Evolutionary conservation across 2,888 invertebrate genomes (phyloP).

Genomic region (Xanthia icteritia): DNA sequence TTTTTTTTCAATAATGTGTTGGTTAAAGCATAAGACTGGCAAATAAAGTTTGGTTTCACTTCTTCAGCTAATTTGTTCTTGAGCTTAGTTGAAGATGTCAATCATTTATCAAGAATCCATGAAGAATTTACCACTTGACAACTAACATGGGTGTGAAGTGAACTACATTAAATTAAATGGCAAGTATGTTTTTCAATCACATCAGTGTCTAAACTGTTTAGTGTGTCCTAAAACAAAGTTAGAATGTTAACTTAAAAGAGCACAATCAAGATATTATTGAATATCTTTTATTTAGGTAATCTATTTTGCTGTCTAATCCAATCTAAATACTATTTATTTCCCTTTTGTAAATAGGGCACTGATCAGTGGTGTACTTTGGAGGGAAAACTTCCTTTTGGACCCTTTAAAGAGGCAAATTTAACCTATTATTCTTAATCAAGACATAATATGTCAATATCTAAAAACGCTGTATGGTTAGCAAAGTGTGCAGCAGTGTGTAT

Average conservation of each 20-base stretch:
- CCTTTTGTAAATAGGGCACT: neutral
- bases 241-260: neutral
- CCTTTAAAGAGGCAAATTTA: no score
- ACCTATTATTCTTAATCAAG: no score
- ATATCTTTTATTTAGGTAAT: conserved; percentile 1
- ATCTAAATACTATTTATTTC: conserved; percentile 1
- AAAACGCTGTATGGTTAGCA: neutral
- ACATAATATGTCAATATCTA: neutral
- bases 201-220: neutral
- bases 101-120: neutral
- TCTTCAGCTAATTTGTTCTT: neutral
- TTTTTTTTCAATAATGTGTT: no score
- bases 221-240: neutral
- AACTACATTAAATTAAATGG: neutral
- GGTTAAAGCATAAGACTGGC: no score
- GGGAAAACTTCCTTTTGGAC: neutral
- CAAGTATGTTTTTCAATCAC: neutral
- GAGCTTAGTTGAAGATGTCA: neutral
- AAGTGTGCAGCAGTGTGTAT: no score
- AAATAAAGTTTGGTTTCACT: neutral
- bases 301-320: neutral
- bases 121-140: neutral
- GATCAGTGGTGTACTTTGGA: conserved; percentile 6
- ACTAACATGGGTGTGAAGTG: neutral
- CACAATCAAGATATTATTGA: neutral